Evolutionary conservation across 2,113 vertebrate species (phyloP).

Genomic region (Anolis carolinensis): DNA sequence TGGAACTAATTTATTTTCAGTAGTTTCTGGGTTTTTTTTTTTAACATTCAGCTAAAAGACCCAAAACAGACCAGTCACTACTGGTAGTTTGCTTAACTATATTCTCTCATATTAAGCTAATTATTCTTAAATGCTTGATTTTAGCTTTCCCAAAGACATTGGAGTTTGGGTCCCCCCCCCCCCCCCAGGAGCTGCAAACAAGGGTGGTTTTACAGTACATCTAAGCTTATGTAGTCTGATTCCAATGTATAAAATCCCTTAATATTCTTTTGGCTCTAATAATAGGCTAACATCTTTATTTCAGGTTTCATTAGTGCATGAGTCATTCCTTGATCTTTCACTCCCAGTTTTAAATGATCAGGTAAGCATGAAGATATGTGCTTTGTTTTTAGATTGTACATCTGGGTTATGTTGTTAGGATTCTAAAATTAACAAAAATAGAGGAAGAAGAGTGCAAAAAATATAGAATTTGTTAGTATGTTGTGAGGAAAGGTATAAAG

Average conservation of each 20-base stretch:
- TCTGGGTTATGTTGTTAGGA: not conserved
- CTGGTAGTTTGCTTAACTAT: no score
- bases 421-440: not conserved
- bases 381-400: not conserved
- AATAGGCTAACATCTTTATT: slow-evolving; percentile 50
- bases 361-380: slow-evolving; percentile 77
- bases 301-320: slow-evolving; percentile 92
- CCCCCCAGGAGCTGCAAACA: no score
- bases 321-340: slow-evolving; percentile 96
- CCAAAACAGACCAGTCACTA: no score
- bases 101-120: no score
- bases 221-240: not conserved
- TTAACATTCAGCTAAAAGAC: no score
- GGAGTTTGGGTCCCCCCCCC: no score
- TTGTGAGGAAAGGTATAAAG: not conserved
- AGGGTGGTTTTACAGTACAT: not conserved
- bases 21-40: no score
- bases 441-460: not conserved
- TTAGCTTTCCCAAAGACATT: not conserved
- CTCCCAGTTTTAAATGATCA: slow-evolving; percentile 91
- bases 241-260: not conserved
- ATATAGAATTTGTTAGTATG: not conserved
- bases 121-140: not conserved
- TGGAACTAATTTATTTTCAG: no score
- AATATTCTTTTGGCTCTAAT: slow-evolving; percentile 9